These are phyloP conservation scores for Etheostoma nigrum DNA, from an alignment of 2,797 vertebrate species.

Conservation along the genomic window DNA sequence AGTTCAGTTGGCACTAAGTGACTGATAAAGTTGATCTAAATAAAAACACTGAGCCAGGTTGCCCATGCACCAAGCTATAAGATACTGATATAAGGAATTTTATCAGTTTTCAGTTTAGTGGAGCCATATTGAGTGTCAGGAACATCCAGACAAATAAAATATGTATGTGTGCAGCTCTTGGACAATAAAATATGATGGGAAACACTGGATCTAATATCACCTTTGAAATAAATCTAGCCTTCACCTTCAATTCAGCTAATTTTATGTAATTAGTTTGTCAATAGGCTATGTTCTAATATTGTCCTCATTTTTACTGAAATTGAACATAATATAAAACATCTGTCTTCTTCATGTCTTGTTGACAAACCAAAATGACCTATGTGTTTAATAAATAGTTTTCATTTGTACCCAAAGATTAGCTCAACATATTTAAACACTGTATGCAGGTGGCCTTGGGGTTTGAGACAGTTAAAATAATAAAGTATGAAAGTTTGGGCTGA, in stretches of 20 bases:
- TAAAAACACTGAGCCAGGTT: background rate
- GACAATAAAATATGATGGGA: background rate
- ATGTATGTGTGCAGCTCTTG: background rate
- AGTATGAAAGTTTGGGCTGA: conserved; percentile 7
- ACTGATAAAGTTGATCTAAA: conserved; percentile 1
- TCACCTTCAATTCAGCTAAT: conserved; percentile 10
- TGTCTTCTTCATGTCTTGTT: conserved; percentile 7
- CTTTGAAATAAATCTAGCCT: conserved; percentile 7
- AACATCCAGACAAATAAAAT: conserved; percentile 22
- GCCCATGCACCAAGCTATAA: background rate
- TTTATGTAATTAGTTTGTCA: background rate
- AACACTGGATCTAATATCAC: conserved; percentile 3
- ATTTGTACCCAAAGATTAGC: conserved; percentile 1
- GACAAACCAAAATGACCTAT: conserved; percentile 13
- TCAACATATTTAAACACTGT: conserved; percentile 19
- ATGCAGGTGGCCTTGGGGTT: conserved; percentile 31
- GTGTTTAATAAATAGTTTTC: conserved; percentile 4
- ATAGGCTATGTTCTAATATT: conserved; percentile 1
- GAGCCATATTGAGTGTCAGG: background rate
- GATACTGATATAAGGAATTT: conserved; percentile 1
- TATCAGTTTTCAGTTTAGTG: conserved; percentile 16
- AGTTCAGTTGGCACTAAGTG: background rate
- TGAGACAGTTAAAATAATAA: background rate
- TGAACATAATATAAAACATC: conserved; percentile 19
- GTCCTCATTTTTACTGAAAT: conserved; percentile 18